Conservation (phyloP, 2,888 invertebrate species). For the Phengaris arion region DNA sequence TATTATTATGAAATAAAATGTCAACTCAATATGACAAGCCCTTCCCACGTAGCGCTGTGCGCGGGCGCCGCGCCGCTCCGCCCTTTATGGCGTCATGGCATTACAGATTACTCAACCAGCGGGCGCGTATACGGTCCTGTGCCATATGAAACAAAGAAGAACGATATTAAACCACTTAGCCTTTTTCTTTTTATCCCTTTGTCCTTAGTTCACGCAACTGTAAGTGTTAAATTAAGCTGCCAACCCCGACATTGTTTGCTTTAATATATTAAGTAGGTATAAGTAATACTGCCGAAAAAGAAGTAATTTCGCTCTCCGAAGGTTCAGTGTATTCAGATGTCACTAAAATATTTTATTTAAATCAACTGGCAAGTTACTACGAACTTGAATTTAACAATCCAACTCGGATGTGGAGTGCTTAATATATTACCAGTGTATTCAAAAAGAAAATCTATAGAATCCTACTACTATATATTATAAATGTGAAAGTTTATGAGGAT, state of each 20-base stretch:
- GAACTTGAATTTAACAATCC: not conserved
- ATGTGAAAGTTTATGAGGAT: not conserved
- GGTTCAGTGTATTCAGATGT: not conserved
- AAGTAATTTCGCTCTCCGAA: not conserved
- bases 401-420: not conserved
- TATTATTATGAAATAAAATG: not conserved
- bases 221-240: constrained; percentile 16
- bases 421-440: too few species aligned
- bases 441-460: too few species aligned
- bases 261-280: not conserved
- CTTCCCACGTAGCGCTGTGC: not conserved
- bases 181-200: not conserved
- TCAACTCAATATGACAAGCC: constrained; percentile 15
- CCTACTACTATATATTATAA: not conserved
- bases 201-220: not conserved
- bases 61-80: not conserved
- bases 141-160: not conserved
- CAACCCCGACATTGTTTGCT: not conserved
- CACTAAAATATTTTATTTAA: constrained; percentile 1
- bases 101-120: not conserved
- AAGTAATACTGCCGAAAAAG: not conserved
- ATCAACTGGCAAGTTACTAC: not conserved
- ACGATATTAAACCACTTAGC: not conserved
- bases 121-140: not conserved
- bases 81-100: not conserved